A percentile compares a stretch with the other conserved stretches of the same genome.
These are phyloP conservation scores for Schizothorax lantsangensis DNA, from an alignment of 2,797 vertebrate genomes.

Conservation along the genomic window DNA sequence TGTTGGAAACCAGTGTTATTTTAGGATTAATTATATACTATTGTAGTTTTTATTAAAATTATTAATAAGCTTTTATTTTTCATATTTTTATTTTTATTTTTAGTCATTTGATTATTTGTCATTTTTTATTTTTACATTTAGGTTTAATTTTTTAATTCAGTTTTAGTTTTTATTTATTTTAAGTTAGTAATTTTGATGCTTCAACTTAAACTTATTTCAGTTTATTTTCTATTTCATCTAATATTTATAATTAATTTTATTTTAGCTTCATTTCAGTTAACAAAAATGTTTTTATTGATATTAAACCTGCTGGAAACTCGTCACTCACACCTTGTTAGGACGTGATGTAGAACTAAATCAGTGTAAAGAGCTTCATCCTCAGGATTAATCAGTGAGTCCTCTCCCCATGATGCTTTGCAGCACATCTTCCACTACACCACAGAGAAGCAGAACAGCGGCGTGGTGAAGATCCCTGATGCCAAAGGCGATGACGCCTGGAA, in stretches of 20 bases:
- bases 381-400: background rate
- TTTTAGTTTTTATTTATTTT: background rate
- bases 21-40: background rate
- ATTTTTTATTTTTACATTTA: too few relatives aligned
- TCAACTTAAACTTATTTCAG: too few relatives aligned
- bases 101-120: background rate
- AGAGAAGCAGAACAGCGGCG: conserved; percentile 91
- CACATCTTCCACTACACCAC: conserved; percentile 97
- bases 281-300: background rate
- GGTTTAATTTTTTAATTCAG: too few relatives aligned
- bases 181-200: background rate
- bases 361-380: background rate
- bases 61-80: too few relatives aligned
- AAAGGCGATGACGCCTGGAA: conserved; percentile 98
- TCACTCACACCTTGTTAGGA: background rate
- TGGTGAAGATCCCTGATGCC: conserved; percentile 94
- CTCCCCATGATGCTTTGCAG: conserved; percentile 68
- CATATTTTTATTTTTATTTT: background rate
- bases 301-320: background rate
- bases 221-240: too few relatives aligned
- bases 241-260: background rate
- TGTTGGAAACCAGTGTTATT: background rate
- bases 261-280: background rate
- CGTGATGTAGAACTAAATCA: background rate
- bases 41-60: background rate